Percentiles rank a stretch among this genome's conserved stretches.
Conservation (phyloP, 2,113 vertebrate species). For the Pteronura brasiliensis region DNA sequence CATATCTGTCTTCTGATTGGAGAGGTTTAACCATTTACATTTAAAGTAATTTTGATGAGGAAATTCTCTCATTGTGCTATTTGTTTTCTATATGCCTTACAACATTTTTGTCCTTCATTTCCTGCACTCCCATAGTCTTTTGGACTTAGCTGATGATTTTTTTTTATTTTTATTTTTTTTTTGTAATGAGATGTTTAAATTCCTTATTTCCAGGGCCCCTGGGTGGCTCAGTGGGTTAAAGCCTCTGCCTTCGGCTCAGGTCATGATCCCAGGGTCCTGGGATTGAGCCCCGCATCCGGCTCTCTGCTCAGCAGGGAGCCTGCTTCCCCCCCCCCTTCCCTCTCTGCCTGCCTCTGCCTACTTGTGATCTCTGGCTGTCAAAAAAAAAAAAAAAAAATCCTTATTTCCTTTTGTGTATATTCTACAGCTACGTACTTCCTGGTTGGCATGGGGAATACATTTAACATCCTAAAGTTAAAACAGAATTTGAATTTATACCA, state of each 20-base stretch:
- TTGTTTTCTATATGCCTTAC: not conserved
- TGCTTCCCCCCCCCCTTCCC: too few relatives aligned
- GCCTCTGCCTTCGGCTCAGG: too few relatives aligned
- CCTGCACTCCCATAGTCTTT: not conserved
- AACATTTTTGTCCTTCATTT: not conserved
- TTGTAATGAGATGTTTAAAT: not conserved
- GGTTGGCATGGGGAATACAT: not conserved
- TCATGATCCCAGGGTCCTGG: too few relatives aligned
- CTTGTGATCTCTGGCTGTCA: too few relatives aligned
- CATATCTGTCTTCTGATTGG: not conserved
- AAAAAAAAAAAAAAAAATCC: too few relatives aligned
- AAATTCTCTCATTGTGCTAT: not conserved
- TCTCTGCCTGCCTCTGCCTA: too few relatives aligned
- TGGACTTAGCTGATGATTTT: not conserved
- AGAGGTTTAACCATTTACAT: not conserved
- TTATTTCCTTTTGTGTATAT: not conserved
- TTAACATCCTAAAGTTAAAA: not conserved
- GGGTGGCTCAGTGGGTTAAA: too few relatives aligned
- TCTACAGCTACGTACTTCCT: not conserved
- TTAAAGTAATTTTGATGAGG: not conserved
- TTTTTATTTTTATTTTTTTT: not conserved
- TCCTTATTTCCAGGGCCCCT: not conserved
- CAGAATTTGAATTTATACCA: not conserved
- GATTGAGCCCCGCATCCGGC: too few relatives aligned
- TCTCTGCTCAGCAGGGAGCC: too few relatives aligned